Evolutionary conservation across 2,797 vertebrate species (phyloP), one percentile per base, ranked within the genome.

Genomic region (Malurus leucopterus): DNA sequence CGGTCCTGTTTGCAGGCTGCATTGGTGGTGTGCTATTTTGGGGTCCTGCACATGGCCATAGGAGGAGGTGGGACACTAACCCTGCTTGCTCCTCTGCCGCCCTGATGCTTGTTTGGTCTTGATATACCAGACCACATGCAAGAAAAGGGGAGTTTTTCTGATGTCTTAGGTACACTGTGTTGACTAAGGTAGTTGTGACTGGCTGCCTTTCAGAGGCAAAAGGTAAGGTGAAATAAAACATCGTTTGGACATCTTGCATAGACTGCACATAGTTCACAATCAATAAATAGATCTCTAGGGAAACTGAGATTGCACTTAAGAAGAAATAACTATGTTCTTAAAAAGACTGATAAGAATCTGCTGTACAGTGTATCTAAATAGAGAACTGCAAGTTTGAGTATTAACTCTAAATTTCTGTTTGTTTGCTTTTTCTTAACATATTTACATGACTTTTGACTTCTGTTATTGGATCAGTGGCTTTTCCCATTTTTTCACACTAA

Each of bases 11-110:
- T 72, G 30, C 14, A 34, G 40, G 18, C 59, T 87, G 47, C 27
- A 0, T 8, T 65, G 29, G 4, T 41, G 11, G 3, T 54, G 15
- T 64, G n/a, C 27, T 72, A 13, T 51, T 41, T 21, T 51, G 21
- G n/a, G 19, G 10, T 57, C 29, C 53, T 84, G 46, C 15, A 2
- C 0, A 0, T 32, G 44, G 34, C 36, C 4, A 0, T 3, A 51
- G 58, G 50, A 73, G 46, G 44, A 53, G 21, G 3, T 34, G 23
- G 27, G n/a, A 32, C 2, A 1, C 26, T 34, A 44, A 32, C 6
- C 7, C 19, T 76, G 32, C 44, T 26, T 70, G n/a, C 30, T 41
- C 26, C 27, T 89, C 21, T 86, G 68, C 22, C 8, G 2, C 18
- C 9, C 36, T 82, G 18, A 7, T 69, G 22, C 26, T 80, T 13